Conservation (phyloP, 1,140 invertebrate genomes). For the Camponotus pennsylvanicus region DNA sequence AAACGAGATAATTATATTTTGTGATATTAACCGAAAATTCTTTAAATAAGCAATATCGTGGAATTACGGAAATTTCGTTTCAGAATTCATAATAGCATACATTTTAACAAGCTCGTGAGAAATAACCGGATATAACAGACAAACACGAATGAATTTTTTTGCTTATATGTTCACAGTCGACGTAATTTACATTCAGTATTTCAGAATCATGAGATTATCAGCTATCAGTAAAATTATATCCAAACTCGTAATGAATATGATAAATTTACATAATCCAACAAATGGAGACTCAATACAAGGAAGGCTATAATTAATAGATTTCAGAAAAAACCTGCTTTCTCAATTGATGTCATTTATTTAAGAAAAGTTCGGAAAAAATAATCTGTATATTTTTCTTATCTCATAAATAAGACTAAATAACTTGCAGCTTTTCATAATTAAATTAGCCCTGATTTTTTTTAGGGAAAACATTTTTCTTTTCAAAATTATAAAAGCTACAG, state of each 20-base stretch:
- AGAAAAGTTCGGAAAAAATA: background rate
- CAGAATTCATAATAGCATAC: conserved; percentile 32
- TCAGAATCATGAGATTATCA: conserved; percentile 26
- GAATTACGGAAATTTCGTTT: conserved; percentile 25
- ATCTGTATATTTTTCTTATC: background rate
- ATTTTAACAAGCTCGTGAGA: conserved; percentile 42
- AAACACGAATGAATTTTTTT: background rate
- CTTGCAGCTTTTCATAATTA: background rate
- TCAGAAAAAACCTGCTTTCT: background rate
- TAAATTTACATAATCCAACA: conserved; percentile 15
- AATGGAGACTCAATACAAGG: background rate
- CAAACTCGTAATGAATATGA: background rate
- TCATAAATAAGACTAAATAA: background rate
- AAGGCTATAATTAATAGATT: background rate
- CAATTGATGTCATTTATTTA: background rate
- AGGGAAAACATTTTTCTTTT: background rate
- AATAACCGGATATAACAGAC: conserved; percentile 1
- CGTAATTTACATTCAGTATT: background rate
- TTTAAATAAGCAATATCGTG: conserved; percentile 42
- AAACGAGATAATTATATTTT: conserved; percentile 37
- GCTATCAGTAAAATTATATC: background rate
- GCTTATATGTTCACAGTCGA: background rate
- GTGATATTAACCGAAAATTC: conserved; percentile 18
- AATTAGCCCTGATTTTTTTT: too few species aligned
- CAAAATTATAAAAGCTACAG: background rate